phyloP scores from a whole-genome alignment of 2,888 invertebrate genomes.

The Podabrus alpinus region DNA sequence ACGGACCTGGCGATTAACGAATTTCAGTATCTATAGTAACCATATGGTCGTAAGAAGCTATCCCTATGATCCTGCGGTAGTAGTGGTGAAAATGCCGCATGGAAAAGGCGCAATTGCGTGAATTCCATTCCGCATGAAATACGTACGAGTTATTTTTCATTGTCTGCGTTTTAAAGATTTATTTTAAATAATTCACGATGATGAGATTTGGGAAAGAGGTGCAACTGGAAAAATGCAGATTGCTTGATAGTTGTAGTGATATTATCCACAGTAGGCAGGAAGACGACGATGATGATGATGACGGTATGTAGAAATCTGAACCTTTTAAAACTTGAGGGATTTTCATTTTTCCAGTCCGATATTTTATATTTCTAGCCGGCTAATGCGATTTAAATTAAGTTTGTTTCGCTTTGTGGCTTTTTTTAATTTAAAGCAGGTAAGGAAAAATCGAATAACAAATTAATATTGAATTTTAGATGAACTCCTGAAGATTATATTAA shows the following conservation, averaged over 20 bases:
- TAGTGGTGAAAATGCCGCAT: slow-evolving; percentile 25
- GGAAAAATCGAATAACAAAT: neutral
- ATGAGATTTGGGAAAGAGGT: slow-evolving; percentile 43
- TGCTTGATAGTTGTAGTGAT: slow-evolving; percentile 45
- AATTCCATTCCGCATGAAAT: neutral
- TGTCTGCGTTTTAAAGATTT: neutral
- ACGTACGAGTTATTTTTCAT: neutral
- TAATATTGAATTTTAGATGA: neutral
- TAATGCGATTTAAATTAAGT: neutral
- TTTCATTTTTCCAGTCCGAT: neutral
- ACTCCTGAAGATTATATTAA: neutral
- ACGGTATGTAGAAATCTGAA: neutral
- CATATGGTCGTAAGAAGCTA: slow-evolving; percentile 31
- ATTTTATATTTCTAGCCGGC: neutral
- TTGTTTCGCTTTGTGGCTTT: neutral
- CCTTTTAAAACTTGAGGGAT: neutral
- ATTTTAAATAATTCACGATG: slow-evolving; percentile 28
- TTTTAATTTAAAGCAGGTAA: neutral
- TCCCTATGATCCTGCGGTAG: slow-evolving; percentile 30
- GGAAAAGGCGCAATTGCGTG: slow-evolving; percentile 28
- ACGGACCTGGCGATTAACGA: neutral
- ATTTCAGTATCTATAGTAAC: slow-evolving; percentile 38
- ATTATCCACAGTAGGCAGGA: slow-evolving; percentile 39
- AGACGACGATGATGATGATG: slow-evolving; percentile 42
- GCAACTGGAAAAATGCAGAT: slow-evolving; percentile 41